Evolutionary conservation across 2,113 vertebrate species (phyloP).

Genomic region (Phalacrocorax pelagicus): DNA sequence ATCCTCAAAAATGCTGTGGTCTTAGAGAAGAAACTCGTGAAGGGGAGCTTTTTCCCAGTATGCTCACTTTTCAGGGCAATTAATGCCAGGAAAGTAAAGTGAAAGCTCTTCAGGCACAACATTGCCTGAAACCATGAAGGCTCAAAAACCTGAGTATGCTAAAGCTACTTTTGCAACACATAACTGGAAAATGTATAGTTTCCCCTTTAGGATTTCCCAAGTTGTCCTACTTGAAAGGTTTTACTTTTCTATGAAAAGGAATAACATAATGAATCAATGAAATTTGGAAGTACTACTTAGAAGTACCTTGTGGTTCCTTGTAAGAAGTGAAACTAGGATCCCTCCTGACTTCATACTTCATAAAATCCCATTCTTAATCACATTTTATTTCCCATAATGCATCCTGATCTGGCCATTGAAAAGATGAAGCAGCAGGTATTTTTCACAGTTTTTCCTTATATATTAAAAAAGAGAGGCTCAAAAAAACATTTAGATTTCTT

Average conservation of each 20-base stretch:
- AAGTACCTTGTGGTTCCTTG: background rate
- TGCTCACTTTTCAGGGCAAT: background rate
- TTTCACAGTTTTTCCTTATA: background rate
- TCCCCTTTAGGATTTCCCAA: background rate
- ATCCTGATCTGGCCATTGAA: background rate
- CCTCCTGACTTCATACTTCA: background rate
- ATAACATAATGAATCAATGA: background rate
- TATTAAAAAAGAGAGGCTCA: background rate
- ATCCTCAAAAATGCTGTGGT: background rate
- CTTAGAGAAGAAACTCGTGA: background rate
- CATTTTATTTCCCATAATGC: background rate
- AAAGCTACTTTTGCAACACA: background rate
- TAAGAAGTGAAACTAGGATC: background rate
- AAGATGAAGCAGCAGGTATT: background rate
- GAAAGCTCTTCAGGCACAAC: background rate
- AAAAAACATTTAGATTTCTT: background rate
- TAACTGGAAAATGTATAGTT: background rate
- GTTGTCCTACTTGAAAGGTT: background rate
- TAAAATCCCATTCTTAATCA: background rate
- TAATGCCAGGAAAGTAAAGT: background rate
- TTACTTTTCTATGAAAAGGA: background rate
- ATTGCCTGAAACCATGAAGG: background rate
- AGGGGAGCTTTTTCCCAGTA: background rate
- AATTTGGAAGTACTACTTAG: background rate
- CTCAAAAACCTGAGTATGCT: background rate